These are phyloP conservation scores for Rhinella marina DNA, from an alignment of 2,797 vertebrate species.

Conservation along the genomic window DNA sequence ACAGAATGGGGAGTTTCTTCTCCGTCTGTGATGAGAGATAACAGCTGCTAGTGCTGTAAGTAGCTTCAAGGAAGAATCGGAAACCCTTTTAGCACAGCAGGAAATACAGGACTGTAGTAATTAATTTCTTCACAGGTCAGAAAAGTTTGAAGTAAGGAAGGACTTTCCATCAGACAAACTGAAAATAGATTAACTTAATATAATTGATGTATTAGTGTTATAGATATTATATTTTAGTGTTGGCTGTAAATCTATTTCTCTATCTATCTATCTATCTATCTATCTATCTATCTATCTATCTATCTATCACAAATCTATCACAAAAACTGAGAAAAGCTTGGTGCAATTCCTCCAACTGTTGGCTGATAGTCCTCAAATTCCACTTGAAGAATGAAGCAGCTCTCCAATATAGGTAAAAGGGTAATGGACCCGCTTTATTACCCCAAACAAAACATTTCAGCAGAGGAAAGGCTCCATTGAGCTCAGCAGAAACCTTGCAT, in stretches of 20 bases:
- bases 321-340: too few species aligned
- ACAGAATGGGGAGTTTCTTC: conserved; percentile 14
- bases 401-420: too few species aligned
- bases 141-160: background rate
- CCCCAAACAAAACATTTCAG: too few species aligned
- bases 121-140: conserved; percentile 29
- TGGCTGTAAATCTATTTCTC: background rate
- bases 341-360: too few species aligned
- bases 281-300: too few species aligned
- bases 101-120: conserved; percentile 26
- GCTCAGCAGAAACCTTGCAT: too few species aligned
- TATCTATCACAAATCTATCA: too few species aligned
- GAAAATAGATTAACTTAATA: conserved; percentile 22
- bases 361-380: too few species aligned
- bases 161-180: conserved; percentile 16
- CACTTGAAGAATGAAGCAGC: too few species aligned
- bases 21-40: conserved; percentile 24
- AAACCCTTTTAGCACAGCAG: conserved; percentile 34
- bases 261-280: background rate
- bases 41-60: conserved; percentile 2
- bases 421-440: too few species aligned
- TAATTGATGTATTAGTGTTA: background rate
- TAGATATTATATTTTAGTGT: background rate
- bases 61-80: conserved; percentile 16
- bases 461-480: too few species aligned